Evolutionary conservation across 1,140 invertebrate genomes (phyloP), one percentile per base, ranked within the genome.

Genomic region (Varroa destructor): DNA sequence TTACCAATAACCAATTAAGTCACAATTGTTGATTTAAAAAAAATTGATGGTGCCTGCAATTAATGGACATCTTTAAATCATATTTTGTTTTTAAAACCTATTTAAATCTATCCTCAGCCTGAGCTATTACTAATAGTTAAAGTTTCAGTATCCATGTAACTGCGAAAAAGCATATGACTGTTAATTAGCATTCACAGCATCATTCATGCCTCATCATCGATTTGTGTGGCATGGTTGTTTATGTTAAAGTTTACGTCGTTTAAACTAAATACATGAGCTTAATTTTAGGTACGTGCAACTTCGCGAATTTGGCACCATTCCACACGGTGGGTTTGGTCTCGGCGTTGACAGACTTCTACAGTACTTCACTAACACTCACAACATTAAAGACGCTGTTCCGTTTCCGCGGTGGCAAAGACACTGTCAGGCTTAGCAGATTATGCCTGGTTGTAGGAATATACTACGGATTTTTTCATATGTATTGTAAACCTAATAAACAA

Each of bases 341-440:
- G 96, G 95, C 8, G 89, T 98, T 78, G 96, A 99, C 79, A 84
- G 95, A 78, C 87, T 89, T 75, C 78, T 98, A 70, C 91, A 94
- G 81, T 84, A 86, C 57, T 70, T 96, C 2, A 84, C 92, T 61
- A 85, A 86, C 56, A 85, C 92, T 56, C 77, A 81, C 43, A 97
- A 93, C 79, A 95, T 97, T 73, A 91, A 90, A 81, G 94, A 98
- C 78, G 87, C 88, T 6, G 85, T 94, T 77, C 88, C 93, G n/a
- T 98, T 96, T 82, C 93, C 94, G 10, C 84, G 94, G 75, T 93
- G 88, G 86, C 86, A 89, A 57, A 88, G 92, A 78, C 89, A 93
- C 78, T 93, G 90, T 83, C 83, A 82, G 78, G 82, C 91, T 81
- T 92, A 83, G 79, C 55, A 70, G 71, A 73, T 74, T 72, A 55